Conservation (phyloP, 2,113 vertebrate species). For the Labeo catla region DNA sequence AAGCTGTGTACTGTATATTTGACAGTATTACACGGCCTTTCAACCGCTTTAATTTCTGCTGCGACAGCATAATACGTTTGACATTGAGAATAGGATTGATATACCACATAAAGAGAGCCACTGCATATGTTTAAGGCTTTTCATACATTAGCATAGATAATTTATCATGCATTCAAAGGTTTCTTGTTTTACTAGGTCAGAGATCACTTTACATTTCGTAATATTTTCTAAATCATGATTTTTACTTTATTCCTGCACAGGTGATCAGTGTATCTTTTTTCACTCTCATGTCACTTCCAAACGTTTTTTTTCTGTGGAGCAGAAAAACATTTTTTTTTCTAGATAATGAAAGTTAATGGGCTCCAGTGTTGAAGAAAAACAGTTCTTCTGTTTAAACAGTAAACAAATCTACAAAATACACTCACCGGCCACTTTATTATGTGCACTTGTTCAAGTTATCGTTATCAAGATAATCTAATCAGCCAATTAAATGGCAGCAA, state of each 20-base stretch:
- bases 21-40: slow-evolving; percentile 21
- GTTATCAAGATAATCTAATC: too few relatives aligned
- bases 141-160: slow-evolving; percentile 7
- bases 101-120: background rate
- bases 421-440: too few relatives aligned
- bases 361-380: background rate
- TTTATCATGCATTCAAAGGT: slow-evolving; percentile 4
- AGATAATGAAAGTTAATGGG: background rate
- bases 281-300: background rate
- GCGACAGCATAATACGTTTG: slow-evolving; percentile 23
- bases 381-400: background rate
- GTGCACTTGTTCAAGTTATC: too few relatives aligned
- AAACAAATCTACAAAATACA: background rate
- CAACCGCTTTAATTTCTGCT: slow-evolving; percentile 9
- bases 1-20: slow-evolving; percentile 20
- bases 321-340: background rate
- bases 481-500: too few relatives aligned
- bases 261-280: background rate
- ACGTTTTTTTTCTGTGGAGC: background rate
- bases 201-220: background rate
- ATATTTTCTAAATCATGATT: background rate
- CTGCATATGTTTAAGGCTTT: background rate
- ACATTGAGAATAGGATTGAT: slow-evolving; percentile 21
- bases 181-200: background rate
- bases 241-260: background rate